phyloP scores from a whole-genome alignment of 53 echinoderm and acorn worm genomes.

The Zoroaster sp. region DNA sequence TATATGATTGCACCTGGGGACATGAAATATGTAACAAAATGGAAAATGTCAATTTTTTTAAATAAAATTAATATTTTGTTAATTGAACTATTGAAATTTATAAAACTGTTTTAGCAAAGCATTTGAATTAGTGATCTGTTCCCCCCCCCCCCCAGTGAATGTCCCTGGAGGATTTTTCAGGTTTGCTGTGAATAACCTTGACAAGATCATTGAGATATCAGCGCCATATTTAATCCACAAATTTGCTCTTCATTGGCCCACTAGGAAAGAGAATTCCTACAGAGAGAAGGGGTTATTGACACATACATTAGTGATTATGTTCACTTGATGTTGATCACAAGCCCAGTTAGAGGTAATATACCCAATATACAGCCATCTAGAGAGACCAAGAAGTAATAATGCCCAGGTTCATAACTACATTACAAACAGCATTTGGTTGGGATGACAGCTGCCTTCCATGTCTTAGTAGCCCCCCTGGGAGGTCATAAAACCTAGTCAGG shows the following conservation, averaged over 20 bases:
- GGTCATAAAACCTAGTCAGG: not conserved
- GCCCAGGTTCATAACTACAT: not conserved
- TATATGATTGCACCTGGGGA: too few species aligned
- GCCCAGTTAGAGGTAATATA: not conserved
- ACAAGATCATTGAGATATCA: too few species aligned
- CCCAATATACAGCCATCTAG: not conserved
- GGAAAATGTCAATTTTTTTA: too few species aligned
- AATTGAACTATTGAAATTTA: too few species aligned
- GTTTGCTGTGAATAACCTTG: too few species aligned
- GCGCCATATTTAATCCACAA: not conserved
- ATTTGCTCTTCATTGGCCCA: not conserved
- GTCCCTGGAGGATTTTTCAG: too few species aligned
- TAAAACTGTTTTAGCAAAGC: too few species aligned
- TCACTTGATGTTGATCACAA: not conserved
- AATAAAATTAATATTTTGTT: too few species aligned
- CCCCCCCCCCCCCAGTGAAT: too few species aligned
- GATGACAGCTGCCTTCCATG: constrained; percentile 9
- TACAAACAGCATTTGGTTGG: not conserved
- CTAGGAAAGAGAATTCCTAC: not conserved
- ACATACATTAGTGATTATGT: not conserved
- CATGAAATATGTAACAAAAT: too few species aligned
- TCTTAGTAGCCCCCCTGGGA: constrained; percentile 8
- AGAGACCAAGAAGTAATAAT: not conserved
- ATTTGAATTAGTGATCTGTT: too few species aligned
- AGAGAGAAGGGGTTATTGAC: not conserved